Conservation (phyloP, 2,113 vertebrate species). For the Mobula birostris region DNA sequence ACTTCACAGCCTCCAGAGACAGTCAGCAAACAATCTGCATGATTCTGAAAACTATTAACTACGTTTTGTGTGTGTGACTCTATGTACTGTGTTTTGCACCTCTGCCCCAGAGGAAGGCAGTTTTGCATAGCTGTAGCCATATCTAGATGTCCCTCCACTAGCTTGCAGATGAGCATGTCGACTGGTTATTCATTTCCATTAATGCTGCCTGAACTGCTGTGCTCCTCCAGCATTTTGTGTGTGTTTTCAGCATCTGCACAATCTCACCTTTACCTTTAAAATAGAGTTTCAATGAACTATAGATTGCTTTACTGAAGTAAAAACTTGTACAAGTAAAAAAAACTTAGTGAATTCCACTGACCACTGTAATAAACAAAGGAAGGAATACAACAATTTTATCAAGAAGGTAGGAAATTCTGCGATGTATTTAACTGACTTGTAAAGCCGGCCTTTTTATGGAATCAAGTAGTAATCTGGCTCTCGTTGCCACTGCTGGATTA, state of each 20-base stretch:
- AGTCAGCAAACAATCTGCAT: no score
- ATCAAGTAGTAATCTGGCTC: conserved; percentile 85
- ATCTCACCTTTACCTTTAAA: neutral
- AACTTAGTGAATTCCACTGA: neutral
- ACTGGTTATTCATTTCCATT: no score
- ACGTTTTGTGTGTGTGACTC: no score
- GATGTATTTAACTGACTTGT: conserved; percentile 61
- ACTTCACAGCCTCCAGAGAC: no score
- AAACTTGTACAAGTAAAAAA: neutral
- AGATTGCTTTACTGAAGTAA: neutral
- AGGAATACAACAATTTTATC: neutral
- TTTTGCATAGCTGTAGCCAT: no score
- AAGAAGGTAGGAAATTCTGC: neutral
- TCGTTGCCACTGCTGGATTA: conserved; percentile 90
- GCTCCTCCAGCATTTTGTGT: no score
- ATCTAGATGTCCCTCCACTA: no score
- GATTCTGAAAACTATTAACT: neutral
- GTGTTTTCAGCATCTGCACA: no score
- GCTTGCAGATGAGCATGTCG: neutral
- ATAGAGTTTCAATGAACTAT: neutral
- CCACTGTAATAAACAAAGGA: neutral
- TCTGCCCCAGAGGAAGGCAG: no score
- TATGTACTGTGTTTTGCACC: no score
- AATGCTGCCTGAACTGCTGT: no score
- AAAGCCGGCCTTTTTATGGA: conserved; percentile 89